phyloP scores from a whole-genome alignment of 2,888 invertebrate genomes.

The Drosophila ustulata region DNA sequence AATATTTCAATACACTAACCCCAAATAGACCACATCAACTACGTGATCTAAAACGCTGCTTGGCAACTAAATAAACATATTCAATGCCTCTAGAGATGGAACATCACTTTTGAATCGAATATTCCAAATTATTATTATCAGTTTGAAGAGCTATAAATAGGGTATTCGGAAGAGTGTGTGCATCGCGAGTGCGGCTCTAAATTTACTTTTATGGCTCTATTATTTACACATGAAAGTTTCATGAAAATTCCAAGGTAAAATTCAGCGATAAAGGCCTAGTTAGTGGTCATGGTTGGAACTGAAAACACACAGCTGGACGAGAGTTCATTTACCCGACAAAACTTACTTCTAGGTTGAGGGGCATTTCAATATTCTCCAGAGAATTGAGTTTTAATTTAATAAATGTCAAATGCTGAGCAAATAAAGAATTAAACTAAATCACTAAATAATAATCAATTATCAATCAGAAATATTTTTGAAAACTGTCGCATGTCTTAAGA shows the following conservation, averaged over 20 bases:
- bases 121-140: neutral
- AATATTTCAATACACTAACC: conserved; percentile 22
- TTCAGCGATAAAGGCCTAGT: conserved; percentile 40
- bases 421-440: neutral
- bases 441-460: too few species aligned
- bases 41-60: neutral
- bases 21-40: neutral
- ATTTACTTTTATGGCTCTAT: conserved; percentile 63
- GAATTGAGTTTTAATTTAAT: neutral
- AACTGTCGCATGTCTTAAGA: too few species aligned
- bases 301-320: conserved; percentile 27
- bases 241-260: conserved; percentile 62
- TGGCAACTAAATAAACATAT: neutral
- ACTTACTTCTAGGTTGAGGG: conserved; percentile 16
- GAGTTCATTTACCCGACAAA: conserved; percentile 69
- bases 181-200: neutral
- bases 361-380: neutral
- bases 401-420: neutral
- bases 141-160: conserved; percentile 9
- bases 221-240: conserved; percentile 65
- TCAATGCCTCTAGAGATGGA: neutral
- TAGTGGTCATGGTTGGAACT: conserved; percentile 56
- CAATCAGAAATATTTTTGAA: too few species aligned
- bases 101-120: neutral
- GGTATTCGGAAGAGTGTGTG: neutral